Base-by-base conservation (phyloP, 2,113 vertebrate genomes). In the Sisor rabdophorus region DNA sequence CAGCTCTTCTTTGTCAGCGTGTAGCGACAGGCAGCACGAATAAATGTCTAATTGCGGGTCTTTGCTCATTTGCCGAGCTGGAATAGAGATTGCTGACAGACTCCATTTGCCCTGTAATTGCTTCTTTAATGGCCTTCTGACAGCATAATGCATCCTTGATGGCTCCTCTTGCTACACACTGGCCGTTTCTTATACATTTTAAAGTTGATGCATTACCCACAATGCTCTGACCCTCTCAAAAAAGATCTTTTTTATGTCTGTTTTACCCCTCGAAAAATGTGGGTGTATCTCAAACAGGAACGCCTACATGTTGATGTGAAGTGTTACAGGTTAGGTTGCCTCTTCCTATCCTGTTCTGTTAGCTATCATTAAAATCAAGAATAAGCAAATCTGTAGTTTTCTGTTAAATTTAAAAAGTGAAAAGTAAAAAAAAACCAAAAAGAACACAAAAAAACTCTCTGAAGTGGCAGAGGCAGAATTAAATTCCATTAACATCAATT, bases 61-160 rank as follows among this genome's bases (percentile, higher is more conserved):
- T 78, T 75, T 70, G 72, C 67, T 63, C 71, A 69, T 75, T 75
- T 77, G 72, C 54, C 55, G 59, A 52, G 76, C 65, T 73, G 56
- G 59, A 77, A 67, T 74, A 67, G 73, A 78, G 71, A 81, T 75
- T 81, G 65, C 76, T 75, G 80, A 75, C 80, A 78, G 80, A 81
- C 76, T 75, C 76, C 72, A 78, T 81, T 81, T 81, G 73, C 71
- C 1, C 65, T 50, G 71, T 81, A 81, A 81, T 81, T 81, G 80
- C 80, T 72, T 81, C 76, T 78, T 71, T 81, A 71, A 54, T 82
- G 73, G 72, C 56, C 67, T 79, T 79, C 71, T 13, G 72, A 56
- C 73, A 71, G 61, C 70, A 54, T 82, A 72, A 82, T 82, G 80
- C 74, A 76, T 82, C 79, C 77, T 71, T 79, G 80, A 81, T 77